Conservation (phyloP, 2,113 vertebrate genomes). For the Peromyscus californicus region DNA sequence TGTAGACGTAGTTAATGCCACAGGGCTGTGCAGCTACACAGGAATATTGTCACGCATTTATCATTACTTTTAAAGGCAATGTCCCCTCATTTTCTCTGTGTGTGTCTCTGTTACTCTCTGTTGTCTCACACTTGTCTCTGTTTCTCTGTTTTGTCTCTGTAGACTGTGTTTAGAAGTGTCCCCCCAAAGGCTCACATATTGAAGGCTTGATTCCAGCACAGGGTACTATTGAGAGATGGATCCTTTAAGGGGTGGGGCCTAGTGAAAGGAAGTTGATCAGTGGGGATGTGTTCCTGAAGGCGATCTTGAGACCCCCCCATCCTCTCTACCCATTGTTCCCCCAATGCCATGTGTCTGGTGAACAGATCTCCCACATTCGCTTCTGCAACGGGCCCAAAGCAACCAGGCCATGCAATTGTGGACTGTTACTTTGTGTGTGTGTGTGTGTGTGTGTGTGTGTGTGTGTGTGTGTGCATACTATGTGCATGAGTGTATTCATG, state of each 20-base stretch:
- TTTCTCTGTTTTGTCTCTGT: neutral
- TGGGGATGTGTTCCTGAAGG: neutral
- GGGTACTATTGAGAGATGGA: neutral
- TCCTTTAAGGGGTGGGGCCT: neutral
- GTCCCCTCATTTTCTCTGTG: neutral
- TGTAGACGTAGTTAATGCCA: no score
- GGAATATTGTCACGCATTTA: neutral
- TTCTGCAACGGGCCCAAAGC: neutral
- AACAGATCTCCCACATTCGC: neutral
- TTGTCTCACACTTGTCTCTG: neutral
- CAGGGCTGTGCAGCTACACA: neutral
- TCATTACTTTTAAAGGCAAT: neutral
- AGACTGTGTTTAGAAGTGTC: neutral
- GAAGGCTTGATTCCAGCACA: neutral
- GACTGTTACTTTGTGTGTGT: neutral
- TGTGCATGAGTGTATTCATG: neutral
- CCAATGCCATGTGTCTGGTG: neutral
- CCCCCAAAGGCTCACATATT: neutral
- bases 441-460: no score
- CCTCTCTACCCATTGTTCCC: neutral
- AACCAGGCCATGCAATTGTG: neutral
- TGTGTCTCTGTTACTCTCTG: rapidly evolving
- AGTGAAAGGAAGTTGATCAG: neutral
- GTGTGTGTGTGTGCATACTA: neutral
- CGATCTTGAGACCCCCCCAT: neutral